These are phyloP conservation scores for Pseudomyrmex dendroicus DNA, from an alignment of 1,140 invertebrate species.

Conservation along the genomic window DNA sequence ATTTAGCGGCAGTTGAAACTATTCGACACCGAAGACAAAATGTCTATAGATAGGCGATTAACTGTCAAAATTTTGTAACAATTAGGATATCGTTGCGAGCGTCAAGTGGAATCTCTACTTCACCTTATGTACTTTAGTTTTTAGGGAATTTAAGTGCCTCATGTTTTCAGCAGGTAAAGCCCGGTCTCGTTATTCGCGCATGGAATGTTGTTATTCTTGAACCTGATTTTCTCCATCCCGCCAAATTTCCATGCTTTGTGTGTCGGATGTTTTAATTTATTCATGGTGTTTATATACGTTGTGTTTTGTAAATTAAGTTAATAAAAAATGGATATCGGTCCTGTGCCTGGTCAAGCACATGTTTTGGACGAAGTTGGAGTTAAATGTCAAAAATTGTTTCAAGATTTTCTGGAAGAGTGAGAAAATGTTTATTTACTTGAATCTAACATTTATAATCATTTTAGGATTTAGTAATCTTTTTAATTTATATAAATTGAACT, in stretches of 20 bases:
- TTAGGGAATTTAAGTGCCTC: too few relatives aligned
- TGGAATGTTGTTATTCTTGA: neutral
- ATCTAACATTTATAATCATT: neutral
- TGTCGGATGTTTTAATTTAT: conserved; percentile 13
- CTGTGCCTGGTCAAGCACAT: conserved; percentile 78
- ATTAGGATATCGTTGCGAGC: too few relatives aligned
- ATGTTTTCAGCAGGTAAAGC: too few relatives aligned
- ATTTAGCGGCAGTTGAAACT: too few relatives aligned
- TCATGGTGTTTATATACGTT: neutral
- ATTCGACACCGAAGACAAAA: too few relatives aligned
- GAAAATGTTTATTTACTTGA: conserved; percentile 77
- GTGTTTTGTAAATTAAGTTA: conserved; percentile 43
- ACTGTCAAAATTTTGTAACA: too few relatives aligned
- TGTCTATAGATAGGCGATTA: too few relatives aligned
- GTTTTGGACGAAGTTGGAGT: conserved; percentile 94
- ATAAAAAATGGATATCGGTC: conserved; percentile 62
- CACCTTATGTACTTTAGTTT: too few relatives aligned
- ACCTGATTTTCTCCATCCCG: conserved; percentile 42
- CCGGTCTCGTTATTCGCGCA: too few relatives aligned
- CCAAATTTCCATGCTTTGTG: conserved; percentile 52
- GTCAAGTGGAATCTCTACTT: too few relatives aligned
- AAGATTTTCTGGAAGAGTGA: conserved; percentile 98
- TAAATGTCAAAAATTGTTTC: conserved; percentile 97
- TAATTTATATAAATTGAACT: neutral
- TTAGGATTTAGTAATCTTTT: neutral